Base-by-base conservation (phyloP, 1,140 invertebrate genomes). In the Anthonomus grandis region DNA sequence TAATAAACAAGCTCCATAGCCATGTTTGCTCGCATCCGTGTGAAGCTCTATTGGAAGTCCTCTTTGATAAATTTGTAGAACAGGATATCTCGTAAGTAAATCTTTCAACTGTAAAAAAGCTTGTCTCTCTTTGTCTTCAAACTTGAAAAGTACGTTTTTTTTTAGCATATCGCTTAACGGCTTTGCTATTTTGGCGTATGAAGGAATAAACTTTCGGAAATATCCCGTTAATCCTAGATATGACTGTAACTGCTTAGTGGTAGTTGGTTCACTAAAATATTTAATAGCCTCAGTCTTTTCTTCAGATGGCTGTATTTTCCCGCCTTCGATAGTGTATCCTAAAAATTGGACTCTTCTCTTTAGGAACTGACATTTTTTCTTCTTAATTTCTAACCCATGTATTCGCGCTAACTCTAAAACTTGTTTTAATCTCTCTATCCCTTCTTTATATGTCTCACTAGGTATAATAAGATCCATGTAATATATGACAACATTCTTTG, bases 311-410 rank as follows among this genome's bases (percentile, higher is more conserved):
- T 46, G 42, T 3, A 62, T 24, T 39, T 3, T 54, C 8, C 42
- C 42, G 24, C 58, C 17, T 19, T 57, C 54, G 13, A 62, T 42
- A 24, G 37, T 21, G 22, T 42, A 41, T 24, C 54, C 54, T 13
- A 62, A 34, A 62, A 48, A 64, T 9, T 57, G 22, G 3, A 60
- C 44, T 48, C 31, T 48, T 15, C 3, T 50, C 31, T 52, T 44
- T 34, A 59, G 17, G 48, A 64, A 60, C 22, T 51, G 50, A 41
- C 59, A 58, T 39, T 58, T 76, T 44, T 72, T 69, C 66, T 67
- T 65, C 22, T 71, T 72, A 0, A 75, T 60, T 17, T 65, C 25
- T 24, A 75, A 57, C 4, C 69, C 72, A 63, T 71, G 70, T 0
- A 72, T 49, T 2, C 47, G 47, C n/a, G 70, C 62, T 13, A 46